phyloP scores from a whole-genome alignment of 2,113 vertebrate genomes.

The Meriones unguiculatus region DNA sequence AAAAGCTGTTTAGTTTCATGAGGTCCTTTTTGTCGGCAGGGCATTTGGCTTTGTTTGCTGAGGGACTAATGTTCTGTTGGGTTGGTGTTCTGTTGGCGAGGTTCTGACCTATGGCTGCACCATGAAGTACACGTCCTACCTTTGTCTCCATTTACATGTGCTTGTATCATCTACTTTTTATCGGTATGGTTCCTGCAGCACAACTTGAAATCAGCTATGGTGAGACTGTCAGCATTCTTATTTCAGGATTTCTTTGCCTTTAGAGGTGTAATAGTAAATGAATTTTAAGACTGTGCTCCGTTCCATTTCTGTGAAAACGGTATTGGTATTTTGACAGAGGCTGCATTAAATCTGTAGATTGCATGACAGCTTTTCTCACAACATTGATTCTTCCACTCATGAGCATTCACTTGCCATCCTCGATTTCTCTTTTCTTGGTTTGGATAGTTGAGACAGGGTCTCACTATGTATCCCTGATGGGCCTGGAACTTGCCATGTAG shows the following conservation, averaged over 20 bases:
- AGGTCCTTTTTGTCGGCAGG: background rate
- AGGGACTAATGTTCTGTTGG: background rate
- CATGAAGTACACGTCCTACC: background rate
- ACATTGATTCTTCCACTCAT: background rate
- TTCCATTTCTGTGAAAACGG: background rate
- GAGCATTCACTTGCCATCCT: background rate
- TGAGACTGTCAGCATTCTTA: background rate
- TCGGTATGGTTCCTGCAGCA: background rate
- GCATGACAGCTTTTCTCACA: background rate
- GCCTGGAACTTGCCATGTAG: background rate
- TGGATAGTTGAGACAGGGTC: background rate
- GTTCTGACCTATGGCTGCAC: background rate
- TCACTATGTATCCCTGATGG: background rate
- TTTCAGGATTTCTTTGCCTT: background rate
- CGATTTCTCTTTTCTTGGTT: background rate
- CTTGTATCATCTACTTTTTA: background rate
- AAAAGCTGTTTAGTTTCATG: background rate
- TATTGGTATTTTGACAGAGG: background rate
- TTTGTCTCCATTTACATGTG: background rate
- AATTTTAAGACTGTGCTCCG: background rate
- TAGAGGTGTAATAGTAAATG: background rate
- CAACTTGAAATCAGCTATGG: background rate
- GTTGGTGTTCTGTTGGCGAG: background rate
- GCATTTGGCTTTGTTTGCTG: background rate
- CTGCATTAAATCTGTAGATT: background rate